Conservation (phyloP, 2,888 invertebrate genomes). For the Microctonus brassicae region DNA sequence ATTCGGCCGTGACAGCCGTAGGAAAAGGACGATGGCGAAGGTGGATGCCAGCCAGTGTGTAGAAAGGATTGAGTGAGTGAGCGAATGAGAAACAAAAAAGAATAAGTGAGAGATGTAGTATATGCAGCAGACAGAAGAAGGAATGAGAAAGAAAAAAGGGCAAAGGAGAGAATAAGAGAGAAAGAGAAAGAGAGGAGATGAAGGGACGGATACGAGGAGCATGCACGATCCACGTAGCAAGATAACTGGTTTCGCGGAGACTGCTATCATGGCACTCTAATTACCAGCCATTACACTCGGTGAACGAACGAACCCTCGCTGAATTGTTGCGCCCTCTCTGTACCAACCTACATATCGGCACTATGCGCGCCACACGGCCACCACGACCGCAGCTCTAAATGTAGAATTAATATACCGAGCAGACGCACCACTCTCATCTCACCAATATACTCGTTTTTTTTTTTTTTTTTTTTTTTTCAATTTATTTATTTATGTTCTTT, state of each 20-base stretch:
- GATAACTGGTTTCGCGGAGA: constrained; percentile 67
- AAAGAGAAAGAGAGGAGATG: constrained; percentile 28
- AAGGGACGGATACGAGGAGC: constrained; percentile 48
- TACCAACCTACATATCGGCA: constrained; percentile 57
- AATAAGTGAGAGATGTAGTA: constrained; percentile 36
- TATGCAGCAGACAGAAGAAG: constrained; percentile 35
- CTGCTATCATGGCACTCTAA: constrained; percentile 67
- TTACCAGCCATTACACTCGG: constrained; percentile 66
- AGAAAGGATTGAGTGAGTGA: constrained; percentile 31
- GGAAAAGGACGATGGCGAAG: constrained; percentile 29
- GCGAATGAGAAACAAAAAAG: constrained; percentile 33
- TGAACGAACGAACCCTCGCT: constrained; percentile 58
- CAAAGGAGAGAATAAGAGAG: constrained; percentile 21
- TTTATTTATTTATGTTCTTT: neutral
- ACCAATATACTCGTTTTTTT: neutral
- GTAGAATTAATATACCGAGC: constrained; percentile 62
- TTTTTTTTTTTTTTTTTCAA: neutral
- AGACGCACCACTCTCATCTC: constrained; percentile 20
- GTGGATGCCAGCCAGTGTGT: neutral
- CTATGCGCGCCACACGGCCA: constrained; percentile 53
- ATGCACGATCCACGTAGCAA: constrained; percentile 66
- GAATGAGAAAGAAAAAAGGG: constrained; percentile 39
- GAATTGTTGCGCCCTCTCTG: constrained; percentile 65
- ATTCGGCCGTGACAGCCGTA: constrained; percentile 26
- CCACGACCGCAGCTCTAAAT: constrained; percentile 65